Conservation (phyloP, 1,140 invertebrate genomes). For the Polypedilum pembai region DNA sequence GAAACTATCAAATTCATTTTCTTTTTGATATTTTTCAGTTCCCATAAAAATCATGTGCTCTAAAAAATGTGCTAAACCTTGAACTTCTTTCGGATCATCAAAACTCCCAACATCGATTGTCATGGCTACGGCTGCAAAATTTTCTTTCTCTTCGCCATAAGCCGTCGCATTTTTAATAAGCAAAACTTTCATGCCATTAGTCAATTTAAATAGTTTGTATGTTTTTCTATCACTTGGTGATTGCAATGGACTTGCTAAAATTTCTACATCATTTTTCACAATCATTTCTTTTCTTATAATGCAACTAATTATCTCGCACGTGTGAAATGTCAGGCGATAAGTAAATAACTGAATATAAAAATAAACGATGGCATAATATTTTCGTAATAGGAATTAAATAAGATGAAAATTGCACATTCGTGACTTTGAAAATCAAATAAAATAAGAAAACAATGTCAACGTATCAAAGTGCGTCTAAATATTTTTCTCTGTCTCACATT, state of each 20-base stretch:
- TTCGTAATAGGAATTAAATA: too few species aligned
- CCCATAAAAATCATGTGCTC: constrained; percentile 82
- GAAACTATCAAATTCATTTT: constrained; percentile 62
- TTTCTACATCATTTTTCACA: background rate
- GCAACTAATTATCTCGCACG: background rate
- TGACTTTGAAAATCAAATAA: too few species aligned
- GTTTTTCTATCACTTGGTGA: constrained; percentile 25
- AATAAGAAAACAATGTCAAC: too few species aligned
- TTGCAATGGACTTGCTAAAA: background rate
- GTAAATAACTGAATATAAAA: background rate
- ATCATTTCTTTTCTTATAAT: constrained; percentile 3
- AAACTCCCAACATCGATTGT: constrained; percentile 52
- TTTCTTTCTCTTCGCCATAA: background rate
- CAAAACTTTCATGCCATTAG: constrained; percentile 24
- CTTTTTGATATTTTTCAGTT: constrained; percentile 59
- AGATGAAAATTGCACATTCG: too few species aligned
- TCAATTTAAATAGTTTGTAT: background rate
- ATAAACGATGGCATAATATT: background rate
- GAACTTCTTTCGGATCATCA: constrained; percentile 56
- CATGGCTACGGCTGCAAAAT: constrained; percentile 50
- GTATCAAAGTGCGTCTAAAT: too few species aligned
- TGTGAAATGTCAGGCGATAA: background rate
- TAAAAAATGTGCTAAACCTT: constrained; percentile 71
- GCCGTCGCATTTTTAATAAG: background rate
- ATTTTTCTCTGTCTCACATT: too few species aligned